Base-by-base conservation (phyloP, 2,113 vertebrate genomes). In the Amblyopsis rosae region DNA sequence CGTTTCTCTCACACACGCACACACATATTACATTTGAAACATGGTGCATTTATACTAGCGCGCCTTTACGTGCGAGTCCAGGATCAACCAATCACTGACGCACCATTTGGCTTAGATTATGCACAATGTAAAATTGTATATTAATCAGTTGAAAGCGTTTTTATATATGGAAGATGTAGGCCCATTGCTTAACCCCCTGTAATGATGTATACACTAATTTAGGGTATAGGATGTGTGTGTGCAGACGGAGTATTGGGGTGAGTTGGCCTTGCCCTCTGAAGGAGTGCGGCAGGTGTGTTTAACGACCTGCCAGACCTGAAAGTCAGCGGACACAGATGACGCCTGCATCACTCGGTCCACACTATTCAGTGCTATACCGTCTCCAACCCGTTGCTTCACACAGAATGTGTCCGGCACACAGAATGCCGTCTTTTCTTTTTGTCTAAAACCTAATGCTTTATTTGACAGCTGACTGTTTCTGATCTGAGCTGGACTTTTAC, bases 231-330 rank as follows among this genome's bases (percentile, higher is more conserved):
- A 12, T 32, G 51, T 47, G 16, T 15, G 51, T 51, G 35, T 17
- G 3, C 19, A 16, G 13, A 13, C 6, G 61, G 86, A 75, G 65
- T 55, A 66, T 35, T 63, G 64, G 73, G 53, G 80, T 74, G 68
- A 73, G 47, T 64, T 65, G 70, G 73, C 60, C 47, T 53, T 16
- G 17, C 17, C 8, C 8, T 56, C 54, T 35, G 15, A 64, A 69
- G 12, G 19, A 66, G 65, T 12, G 9, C 3, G 65, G 84, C 81
- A 88, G 87, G 75, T 89, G 88, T 12, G 69, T 78, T 85, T 84
- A 77, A 86, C 69, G 65, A 79, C 72, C 72, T 51, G 70, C 70
- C 67, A 57, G 50, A 63, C 64, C 63, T 54, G 47, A 77, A 67
- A 69, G 65, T 70, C 63, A 76, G 7, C 57, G 66, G 17, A 35